Conservation (phyloP, 2,888 invertebrate species). For the Pachydiplax longipennis region DNA sequence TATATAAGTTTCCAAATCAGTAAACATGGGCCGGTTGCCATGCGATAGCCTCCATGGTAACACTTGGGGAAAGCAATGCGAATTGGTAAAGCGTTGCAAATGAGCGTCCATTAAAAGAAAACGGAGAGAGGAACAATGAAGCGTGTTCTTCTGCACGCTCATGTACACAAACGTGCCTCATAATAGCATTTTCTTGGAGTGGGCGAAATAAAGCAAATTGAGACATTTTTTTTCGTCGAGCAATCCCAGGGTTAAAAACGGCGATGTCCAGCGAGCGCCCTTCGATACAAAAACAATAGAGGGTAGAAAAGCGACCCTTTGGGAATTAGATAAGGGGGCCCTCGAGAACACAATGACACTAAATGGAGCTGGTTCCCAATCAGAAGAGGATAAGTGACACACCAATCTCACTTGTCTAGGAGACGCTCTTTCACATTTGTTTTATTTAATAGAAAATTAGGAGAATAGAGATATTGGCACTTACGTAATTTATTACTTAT, state of each 20-base stretch:
- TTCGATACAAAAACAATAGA: constrained; percentile 18
- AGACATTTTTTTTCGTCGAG: background rate
- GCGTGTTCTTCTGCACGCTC: background rate
- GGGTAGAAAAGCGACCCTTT: background rate
- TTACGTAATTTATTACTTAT: no score
- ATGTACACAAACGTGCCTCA: background rate
- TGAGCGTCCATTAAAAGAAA: background rate
- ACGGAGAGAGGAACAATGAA: background rate
- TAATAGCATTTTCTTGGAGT: background rate
- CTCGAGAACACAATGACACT: constrained; percentile 8
- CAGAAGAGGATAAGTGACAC: background rate
- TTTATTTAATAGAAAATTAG: background rate
- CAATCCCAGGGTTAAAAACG: background rate
- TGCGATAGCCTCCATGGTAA: no score
- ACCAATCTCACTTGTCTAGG: no score
- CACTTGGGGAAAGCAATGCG: no score
- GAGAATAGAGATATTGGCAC: no score
- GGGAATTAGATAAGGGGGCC: background rate
- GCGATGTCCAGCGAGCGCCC: background rate
- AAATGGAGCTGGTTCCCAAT: background rate
- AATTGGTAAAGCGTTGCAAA: no score
- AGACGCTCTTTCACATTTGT: no score
- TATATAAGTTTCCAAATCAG: no score
- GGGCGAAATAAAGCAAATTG: background rate
- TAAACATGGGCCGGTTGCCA: no score